A percentile compares a stretch with the other conserved stretches of the same genome.
These are phyloP conservation scores for Rhagologus leucostigma DNA, from an alignment of 2,113 vertebrate genomes.

Conservation along the genomic window DNA sequence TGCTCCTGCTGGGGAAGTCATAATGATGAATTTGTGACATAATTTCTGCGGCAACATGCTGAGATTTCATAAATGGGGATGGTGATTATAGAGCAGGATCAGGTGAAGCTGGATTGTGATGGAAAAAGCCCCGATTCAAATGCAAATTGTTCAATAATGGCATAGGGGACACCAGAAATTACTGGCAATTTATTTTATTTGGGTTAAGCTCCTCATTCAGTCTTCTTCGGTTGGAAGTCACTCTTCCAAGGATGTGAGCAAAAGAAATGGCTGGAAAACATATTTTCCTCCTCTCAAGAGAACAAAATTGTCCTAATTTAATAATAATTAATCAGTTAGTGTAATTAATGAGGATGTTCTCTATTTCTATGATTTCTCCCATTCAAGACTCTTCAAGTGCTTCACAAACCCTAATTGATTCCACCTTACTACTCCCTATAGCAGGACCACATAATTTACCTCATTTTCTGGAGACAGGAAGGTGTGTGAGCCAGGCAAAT, in stretches of 20 bases:
- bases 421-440: background rate
- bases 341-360: background rate
- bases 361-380: background rate
- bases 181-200: constrained; percentile 71
- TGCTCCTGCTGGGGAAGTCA: constrained; percentile 63
- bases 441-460: background rate
- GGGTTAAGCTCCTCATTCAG: constrained; percentile 58
- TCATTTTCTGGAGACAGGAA: background rate
- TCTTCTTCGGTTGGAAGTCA: constrained; percentile 13
- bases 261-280: background rate
- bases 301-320: constrained; percentile 24
- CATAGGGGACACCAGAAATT: constrained; percentile 68
- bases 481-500: background rate
- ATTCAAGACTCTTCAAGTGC: background rate
- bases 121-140: constrained; percentile 62
- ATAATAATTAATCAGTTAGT: constrained; percentile 21
- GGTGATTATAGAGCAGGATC: constrained; percentile 65
- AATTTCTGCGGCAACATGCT: constrained; percentile 61
- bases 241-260: background rate
- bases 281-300: background rate
- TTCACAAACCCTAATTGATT: background rate
- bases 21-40: constrained; percentile 66
- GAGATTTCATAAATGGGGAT: constrained; percentile 68
- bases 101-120: constrained; percentile 67
- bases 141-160: constrained; percentile 69